Base-by-base conservation (phyloP, 2,113 vertebrate species). In the Scomber japonicus region DNA sequence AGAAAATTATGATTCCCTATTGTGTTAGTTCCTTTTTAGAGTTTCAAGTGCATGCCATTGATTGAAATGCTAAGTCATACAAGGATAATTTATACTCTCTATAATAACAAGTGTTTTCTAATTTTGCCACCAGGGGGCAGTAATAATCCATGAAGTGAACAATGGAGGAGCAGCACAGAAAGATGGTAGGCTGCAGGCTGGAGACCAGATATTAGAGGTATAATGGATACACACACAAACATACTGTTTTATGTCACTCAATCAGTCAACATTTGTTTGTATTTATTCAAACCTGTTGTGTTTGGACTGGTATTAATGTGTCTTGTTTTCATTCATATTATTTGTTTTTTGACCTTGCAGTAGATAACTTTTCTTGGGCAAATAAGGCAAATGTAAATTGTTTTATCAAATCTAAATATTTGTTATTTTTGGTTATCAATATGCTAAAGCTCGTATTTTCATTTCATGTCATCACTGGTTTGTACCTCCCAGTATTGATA, bases 131-230 rank as follows among this genome's bases (percentile, higher is more conserved):
- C 81, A 99, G 98, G 98, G 97, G 80, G 96, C 95, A 83, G 97
- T 98, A 83, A 96, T 98, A 87, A 97, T 99, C 89, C 98, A 98
- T 82, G 98, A 99, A 92, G 97, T 99, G 3, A 98, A 98, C 84
- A 96, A 97, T 91, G 98, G 97, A 80, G 97, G 98, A 69, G 97
- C 97, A 50, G 97, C 97, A 53, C 97, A 96, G 81, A 98, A 96
- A 94, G 98, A 99, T 72, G 97, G 98, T 45, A 95, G 98, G 75
- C 92, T 99, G 3, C 97, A 96, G 95, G 97, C 97, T 82, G 98
- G 98, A 27, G 98, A 99, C 92, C 97, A 99, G 84, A 97, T 99
- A 90, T 91, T 99, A 81, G 97, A 99, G 96, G 98, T 98, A 66
- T 31, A 53, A 16, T 24, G 46, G 5, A 46, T 15, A 27, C 48